These are phyloP conservation scores for Patella ulyssiponensis DNA, from an alignment of 2,888 invertebrate genomes.

Conservation along the genomic window DNA sequence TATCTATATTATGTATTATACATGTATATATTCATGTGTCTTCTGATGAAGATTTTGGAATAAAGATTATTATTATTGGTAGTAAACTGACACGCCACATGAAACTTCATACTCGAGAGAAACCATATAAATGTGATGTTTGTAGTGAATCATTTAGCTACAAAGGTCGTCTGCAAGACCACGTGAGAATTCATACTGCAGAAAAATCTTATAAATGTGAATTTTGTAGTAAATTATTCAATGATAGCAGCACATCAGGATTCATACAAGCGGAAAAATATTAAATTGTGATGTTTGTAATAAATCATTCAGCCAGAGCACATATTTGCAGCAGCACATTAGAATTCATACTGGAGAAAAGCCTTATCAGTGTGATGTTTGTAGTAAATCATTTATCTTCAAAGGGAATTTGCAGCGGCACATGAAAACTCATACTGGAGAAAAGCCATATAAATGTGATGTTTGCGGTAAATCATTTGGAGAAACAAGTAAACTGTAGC, in stretches of 20 bases:
- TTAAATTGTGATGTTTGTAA: not conserved
- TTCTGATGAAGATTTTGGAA: too few species aligned
- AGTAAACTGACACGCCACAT: too few species aligned
- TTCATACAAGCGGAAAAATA: not conserved
- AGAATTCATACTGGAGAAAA: not conserved
- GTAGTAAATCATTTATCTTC: not conserved
- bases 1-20: too few species aligned
- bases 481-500: not conserved
- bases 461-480: not conserved
- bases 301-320: not conserved
- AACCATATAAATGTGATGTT: too few species aligned
- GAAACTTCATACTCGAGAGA: too few species aligned
- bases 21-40: too few species aligned
- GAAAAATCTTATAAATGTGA: conserved; percentile 20
- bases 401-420: not conserved
- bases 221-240: conserved; percentile 20
- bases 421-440: not conserved
- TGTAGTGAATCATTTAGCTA: too few species aligned
- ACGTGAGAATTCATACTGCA: not conserved
- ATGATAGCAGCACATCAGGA: conserved; percentile 7
- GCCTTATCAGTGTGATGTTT: conserved; percentile 1
- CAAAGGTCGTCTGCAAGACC: too few species aligned
- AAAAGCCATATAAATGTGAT: conserved; percentile 4
- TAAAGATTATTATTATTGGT: too few species aligned
- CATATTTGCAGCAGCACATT: not conserved